phyloP scores from a whole-genome alignment of 2,113 vertebrate species.

The Collichthys lucidus region DNA sequence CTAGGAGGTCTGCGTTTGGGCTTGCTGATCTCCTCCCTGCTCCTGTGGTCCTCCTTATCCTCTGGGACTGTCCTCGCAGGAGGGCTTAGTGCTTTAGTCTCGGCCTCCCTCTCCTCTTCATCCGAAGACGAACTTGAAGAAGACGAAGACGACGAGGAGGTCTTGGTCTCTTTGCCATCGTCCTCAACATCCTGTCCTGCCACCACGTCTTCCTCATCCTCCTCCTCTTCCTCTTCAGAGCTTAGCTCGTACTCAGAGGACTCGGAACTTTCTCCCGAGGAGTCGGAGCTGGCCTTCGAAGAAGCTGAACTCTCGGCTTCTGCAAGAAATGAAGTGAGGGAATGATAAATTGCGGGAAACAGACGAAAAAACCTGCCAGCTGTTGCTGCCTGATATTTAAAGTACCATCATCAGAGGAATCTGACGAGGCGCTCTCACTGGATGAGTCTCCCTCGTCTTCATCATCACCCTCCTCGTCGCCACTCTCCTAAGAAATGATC shows the following conservation, averaged over 20 bases:
- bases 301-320: conserved; percentile 85
- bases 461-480: conserved; percentile 67
- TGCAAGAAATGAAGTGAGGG: conserved; percentile 34
- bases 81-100: conserved; percentile 62
- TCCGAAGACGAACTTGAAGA: conserved; percentile 71
- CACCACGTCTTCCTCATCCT: conserved; percentile 80
- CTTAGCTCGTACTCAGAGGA: conserved; percentile 93
- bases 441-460: conserved; percentile 82
- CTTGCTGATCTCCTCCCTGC: conserved; percentile 54
- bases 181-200: conserved; percentile 26
- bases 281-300: conserved; percentile 86
- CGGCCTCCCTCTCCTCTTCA: conserved; percentile 64
- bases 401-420: conserved; percentile 92
- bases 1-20: conserved; percentile 59
- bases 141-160: conserved; percentile 78
- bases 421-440: conserved; percentile 88
- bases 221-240: conserved; percentile 78
- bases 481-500: conserved; percentile 68
- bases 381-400: background rate
- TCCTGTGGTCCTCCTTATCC: conserved; percentile 55
- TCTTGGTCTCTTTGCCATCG: conserved; percentile 45
- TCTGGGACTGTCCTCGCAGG: conserved; percentile 39
- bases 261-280: conserved; percentile 87
- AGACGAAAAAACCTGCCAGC: background rate
- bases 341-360: background rate